Conservation (phyloP, 2,113 vertebrate genomes). For the Forbesichthys agassizii region DNA sequence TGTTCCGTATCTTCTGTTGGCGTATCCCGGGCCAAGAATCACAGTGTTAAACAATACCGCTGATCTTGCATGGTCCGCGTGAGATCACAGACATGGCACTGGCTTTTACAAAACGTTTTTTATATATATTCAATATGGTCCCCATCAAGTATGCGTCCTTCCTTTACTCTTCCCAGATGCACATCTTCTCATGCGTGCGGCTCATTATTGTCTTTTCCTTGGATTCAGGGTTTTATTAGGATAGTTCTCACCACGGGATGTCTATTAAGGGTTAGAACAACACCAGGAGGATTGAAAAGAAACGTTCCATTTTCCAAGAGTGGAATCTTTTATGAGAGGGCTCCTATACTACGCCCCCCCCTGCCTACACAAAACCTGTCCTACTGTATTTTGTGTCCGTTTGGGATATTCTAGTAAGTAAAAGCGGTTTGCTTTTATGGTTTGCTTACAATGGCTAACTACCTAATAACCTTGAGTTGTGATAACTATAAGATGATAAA, state of each 20-base stretch:
- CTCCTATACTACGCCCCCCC: conserved; percentile 31
- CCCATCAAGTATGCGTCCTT: conserved; percentile 30
- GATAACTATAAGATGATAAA: neutral
- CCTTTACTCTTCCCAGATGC: conserved; percentile 55
- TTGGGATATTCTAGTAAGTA: too few relatives aligned
- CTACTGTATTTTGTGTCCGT: too few relatives aligned
- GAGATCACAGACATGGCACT: conserved; percentile 50
- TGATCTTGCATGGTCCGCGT: conserved; percentile 25
- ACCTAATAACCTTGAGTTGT: too few relatives aligned
- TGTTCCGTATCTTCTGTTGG: conserved; percentile 29
- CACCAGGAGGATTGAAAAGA: conserved; percentile 31
- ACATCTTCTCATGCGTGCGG: conserved; percentile 42
- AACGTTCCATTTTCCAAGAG: conserved; percentile 54
- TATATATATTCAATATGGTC: conserved; percentile 54
- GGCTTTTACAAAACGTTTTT: conserved; percentile 36
- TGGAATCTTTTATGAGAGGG: conserved; percentile 59
- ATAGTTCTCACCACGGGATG: conserved; percentile 52
- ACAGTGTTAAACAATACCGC: conserved; percentile 45
- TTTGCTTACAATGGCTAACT: too few relatives aligned
- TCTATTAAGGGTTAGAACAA: conserved; percentile 55
- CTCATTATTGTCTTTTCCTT: conserved; percentile 56
- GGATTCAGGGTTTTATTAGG: conserved; percentile 50
- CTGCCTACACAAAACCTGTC: conserved; percentile 36
- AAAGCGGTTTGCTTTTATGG: too few relatives aligned
- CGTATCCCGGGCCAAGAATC: conserved; percentile 40